Evolutionary conservation across 1,140 invertebrate species (phyloP).

Genomic region (Zaprionus taronus): DNA sequence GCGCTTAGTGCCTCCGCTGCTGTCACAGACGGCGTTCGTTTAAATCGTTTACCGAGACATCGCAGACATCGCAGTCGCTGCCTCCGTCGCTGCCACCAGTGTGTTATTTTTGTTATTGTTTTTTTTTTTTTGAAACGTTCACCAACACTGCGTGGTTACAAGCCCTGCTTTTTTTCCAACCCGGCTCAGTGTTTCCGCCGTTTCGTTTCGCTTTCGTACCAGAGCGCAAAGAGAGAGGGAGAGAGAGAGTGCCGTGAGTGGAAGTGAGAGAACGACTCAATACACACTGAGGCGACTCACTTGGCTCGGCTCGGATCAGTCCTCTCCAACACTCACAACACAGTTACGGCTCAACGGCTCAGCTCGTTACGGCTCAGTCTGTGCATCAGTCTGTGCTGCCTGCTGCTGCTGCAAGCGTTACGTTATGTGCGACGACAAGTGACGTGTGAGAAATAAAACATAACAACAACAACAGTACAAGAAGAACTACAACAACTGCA

Average conservation of each 20-base stretch:
- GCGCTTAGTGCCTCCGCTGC: conserved; percentile 76
- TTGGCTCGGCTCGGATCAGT: conserved; percentile 33
- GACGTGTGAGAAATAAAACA: conserved; percentile 41
- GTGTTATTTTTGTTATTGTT: conserved; percentile 28
- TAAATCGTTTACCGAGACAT: conserved; percentile 28
- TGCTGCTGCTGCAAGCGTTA: conserved; percentile 75
- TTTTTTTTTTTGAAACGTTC: conserved; percentile 8
- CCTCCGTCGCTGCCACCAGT: neutral
- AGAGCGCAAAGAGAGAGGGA: neutral
- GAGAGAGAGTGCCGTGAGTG: neutral
- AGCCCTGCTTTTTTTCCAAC: neutral
- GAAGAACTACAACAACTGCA: conserved; percentile 7
- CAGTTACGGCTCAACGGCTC: conserved; percentile 27
- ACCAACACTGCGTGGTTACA: neutral
- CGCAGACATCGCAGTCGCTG: conserved; percentile 5
- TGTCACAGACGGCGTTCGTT: conserved; percentile 70
- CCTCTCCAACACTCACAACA: neutral
- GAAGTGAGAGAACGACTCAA: conserved; percentile 18
- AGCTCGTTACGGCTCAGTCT: conserved; percentile 18
- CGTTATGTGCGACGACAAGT: conserved; percentile 60
- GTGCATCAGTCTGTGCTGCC: conserved; percentile 7
- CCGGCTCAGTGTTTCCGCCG: neutral
- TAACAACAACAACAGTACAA: conserved; percentile 23
- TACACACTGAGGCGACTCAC: conserved; percentile 39
- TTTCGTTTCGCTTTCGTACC: conserved; percentile 9